Percentiles rank a stretch among this genome's conserved stretches.
Conservation (phyloP, 2,797 vertebrate genomes). For the Buceros bicornis region DNA sequence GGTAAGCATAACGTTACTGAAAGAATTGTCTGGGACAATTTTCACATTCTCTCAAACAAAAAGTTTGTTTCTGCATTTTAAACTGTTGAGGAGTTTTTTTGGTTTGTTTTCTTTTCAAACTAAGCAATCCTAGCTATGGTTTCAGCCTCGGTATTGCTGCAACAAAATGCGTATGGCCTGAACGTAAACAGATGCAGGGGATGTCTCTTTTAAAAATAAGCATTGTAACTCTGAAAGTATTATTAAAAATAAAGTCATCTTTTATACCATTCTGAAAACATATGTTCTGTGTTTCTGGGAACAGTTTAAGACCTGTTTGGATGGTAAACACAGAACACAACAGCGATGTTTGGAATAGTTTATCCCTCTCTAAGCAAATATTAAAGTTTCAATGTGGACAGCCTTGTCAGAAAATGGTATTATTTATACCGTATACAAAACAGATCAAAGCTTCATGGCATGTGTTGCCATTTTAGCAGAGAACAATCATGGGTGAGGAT, state of each 20-base stretch:
- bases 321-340: conserved; percentile 50
- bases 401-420: conserved; percentile 35
- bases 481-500: conserved; percentile 1
- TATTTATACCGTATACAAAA: conserved; percentile 36
- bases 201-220: background rate
- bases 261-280: conserved; percentile 42
- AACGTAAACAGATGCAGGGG: background rate
- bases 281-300: conserved; percentile 61
- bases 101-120: background rate
- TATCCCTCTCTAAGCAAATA: conserved; percentile 34
- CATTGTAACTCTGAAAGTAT: background rate
- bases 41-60: background rate
- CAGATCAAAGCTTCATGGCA: conserved; percentile 59
- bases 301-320: conserved; percentile 54
- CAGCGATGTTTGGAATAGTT: conserved; percentile 17
- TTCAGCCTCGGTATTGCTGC: background rate
- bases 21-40: background rate
- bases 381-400: conserved; percentile 59
- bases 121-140: background rate
- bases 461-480: conserved; percentile 77
- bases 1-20: background rate
- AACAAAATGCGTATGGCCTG: background rate
- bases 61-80: background rate
- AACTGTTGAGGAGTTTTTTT: background rate
- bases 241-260: conserved; percentile 40